Percentiles rank a stretch among this genome's conserved stretches.
Evolutionary conservation across 2,888 invertebrate genomes (phyloP).

Genomic region (Apamea crenata): DNA sequence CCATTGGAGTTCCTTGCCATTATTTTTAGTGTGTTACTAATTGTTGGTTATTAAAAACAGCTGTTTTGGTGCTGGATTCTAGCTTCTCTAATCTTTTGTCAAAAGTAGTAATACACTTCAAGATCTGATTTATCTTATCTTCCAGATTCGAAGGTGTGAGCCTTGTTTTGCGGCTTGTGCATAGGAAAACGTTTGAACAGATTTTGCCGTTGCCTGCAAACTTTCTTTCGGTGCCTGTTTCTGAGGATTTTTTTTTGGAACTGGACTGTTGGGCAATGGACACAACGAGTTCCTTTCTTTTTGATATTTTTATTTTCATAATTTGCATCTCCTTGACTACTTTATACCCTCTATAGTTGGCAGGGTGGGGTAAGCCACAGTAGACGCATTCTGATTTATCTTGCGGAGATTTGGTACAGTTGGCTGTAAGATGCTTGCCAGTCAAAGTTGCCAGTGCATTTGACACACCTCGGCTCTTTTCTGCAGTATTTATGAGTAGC

Average conservation of each 20-base stretch:
- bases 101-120: no score
- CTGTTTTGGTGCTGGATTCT: no score
- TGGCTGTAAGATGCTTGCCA: not conserved
- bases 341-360: not conserved
- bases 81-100: no score
- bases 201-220: no score
- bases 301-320: not conserved
- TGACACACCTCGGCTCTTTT: not conserved
- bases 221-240: no score
- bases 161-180: no score
- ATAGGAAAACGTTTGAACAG: no score
- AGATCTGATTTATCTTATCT: no score
- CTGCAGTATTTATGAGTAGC: not conserved
- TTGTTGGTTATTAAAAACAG: no score
- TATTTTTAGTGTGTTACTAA: no score
- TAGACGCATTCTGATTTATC: not conserved
- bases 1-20: no score
- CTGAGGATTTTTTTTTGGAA: not conserved
- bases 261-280: not conserved
- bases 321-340: not conserved
- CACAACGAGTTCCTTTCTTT: not conserved
- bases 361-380: not conserved
- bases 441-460: conserved; percentile 6
- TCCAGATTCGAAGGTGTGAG: no score
- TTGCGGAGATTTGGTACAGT: not conserved